A percentile compares a stretch with the other conserved stretches of the same genome.
Conservation (phyloP, 2,888 invertebrate genomes). For the Pachliopta kotzebuea region DNA sequence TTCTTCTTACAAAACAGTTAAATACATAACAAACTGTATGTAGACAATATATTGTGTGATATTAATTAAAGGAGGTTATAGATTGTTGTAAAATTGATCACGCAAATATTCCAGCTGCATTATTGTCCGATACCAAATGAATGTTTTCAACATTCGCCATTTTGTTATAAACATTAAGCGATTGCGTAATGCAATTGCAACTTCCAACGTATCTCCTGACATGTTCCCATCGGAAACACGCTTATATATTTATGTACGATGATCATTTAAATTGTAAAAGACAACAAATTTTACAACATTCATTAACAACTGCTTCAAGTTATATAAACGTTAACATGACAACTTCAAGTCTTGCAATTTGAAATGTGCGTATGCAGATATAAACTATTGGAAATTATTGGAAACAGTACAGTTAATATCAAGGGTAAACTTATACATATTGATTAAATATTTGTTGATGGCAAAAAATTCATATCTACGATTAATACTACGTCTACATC, state of each 20-base stretch:
- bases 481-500: conserved; percentile 29
- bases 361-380: conserved; percentile 65
- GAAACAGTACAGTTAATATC: conserved; percentile 38
- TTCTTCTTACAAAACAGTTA: conserved; percentile 64
- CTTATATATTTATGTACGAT: conserved; percentile 20
- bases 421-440: not conserved
- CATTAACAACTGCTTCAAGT: conserved; percentile 42
- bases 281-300: conserved; percentile 69
- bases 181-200: not conserved
- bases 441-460: conserved; percentile 9
- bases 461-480: conserved; percentile 17
- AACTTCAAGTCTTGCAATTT: conserved; percentile 71
- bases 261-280: conserved; percentile 42
- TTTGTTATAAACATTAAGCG: conserved; percentile 28
- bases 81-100: conserved; percentile 28
- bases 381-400: conserved; percentile 33
- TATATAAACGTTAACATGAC: conserved; percentile 56
- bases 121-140: conserved; percentile 71
- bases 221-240: conserved; percentile 18
- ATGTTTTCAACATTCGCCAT: conserved; percentile 59
- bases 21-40: conserved; percentile 45
- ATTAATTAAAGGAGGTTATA: conserved; percentile 36
- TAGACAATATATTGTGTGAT: conserved; percentile 33
- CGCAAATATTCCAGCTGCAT: conserved; percentile 56
- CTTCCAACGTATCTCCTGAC: conserved; percentile 12